Evolutionary conservation across 53 echinoderm and acorn worm genomes (phyloP).

Genomic region (Antedon mediterranea): DNA sequence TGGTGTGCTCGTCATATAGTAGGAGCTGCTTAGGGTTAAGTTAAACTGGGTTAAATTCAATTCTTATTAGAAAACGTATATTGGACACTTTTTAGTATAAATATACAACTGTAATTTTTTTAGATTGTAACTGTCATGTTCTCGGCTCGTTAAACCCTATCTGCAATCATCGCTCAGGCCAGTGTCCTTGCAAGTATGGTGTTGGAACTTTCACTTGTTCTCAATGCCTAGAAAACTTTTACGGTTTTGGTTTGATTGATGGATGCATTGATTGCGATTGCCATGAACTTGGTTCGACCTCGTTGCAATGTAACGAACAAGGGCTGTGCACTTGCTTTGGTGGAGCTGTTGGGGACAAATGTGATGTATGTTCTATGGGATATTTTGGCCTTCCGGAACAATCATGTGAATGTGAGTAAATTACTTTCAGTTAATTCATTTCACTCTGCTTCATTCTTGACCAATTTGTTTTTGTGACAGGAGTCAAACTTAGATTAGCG

Average conservation of each 20-base stretch:
- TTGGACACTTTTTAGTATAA: too few species aligned
- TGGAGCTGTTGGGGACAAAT: conserved; percentile 33
- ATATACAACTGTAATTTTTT: too few species aligned
- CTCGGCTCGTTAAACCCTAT: conserved; percentile 33
- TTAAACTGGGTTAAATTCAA: too few species aligned
- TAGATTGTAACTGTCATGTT: conserved; percentile 59
- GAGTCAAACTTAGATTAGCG: too few species aligned
- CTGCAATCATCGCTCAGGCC: conserved; percentile 47
- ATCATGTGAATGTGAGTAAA: conserved; percentile 40
- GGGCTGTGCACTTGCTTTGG: conserved; percentile 54
- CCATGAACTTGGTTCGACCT: conserved; percentile 54
- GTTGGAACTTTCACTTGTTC: conserved; percentile 37
- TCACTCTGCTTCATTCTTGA: too few species aligned
- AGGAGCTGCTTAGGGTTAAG: too few species aligned
- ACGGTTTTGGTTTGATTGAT: conserved; percentile 24
- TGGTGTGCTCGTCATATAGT: too few species aligned
- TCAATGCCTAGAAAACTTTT: conserved; percentile 46
- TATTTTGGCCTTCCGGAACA: conserved; percentile 53
- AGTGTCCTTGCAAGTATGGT: conserved; percentile 70
- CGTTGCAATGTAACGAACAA: conserved; percentile 45
- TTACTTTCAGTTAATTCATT: too few species aligned
- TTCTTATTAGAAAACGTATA: too few species aligned
- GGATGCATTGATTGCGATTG: conserved; percentile 62
- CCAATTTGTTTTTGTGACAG: too few species aligned
- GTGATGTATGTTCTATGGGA: conserved; percentile 52